Evolutionary conservation across 2,797 vertebrate species (phyloP), one percentile per base, ranked within the genome.

Genomic region (Nothura maculosa): DNA sequence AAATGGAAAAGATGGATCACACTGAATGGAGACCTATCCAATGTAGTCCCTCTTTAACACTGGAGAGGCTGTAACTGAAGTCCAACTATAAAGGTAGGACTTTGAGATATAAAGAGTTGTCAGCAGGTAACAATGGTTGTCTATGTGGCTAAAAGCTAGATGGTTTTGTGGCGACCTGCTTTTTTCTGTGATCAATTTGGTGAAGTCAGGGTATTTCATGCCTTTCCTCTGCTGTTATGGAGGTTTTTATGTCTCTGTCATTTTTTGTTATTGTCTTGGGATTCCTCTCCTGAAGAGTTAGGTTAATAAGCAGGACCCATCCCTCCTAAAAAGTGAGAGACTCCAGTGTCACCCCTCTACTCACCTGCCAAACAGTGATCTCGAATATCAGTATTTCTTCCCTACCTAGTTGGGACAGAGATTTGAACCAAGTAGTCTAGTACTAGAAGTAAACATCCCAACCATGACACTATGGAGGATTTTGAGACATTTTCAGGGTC

Each of bases 401-500:
- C 42, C 32, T 43, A 16, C 43, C 34, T 55, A 45, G 6, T 40
- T 16, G 42, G 63, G 62, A 50, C 34, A 90, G 45, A 79, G 62
- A 30, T n/a, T 54, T 42, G 58, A 76, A 62, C 11, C 45, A 81
- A 30, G 11, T 27, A n/a, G 7, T 52, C 38, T 24, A 58, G 4
- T n/a, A 70, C 22, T 16, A n/a, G 38, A 75, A 70, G 18, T 1
- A 1, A 63, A 63, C 18, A 8, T 43, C 20, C 22, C 57, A 77
- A 0, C 13, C 0, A 0, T 10, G 57, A 25, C 9, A 18, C 21
- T 50, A 14, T 6, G 30, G 4, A 2, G 5, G 4, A 21, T 48
- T 76, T 67, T 83, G 48, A 78, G 61, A 9, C 19, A 25, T 79
- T 79, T 24, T 14, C 21, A 55, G 10, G 8, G 62, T 67, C 63